Conservation (phyloP, 2,113 vertebrate genomes). For the Prunella fulvescens region DNA sequence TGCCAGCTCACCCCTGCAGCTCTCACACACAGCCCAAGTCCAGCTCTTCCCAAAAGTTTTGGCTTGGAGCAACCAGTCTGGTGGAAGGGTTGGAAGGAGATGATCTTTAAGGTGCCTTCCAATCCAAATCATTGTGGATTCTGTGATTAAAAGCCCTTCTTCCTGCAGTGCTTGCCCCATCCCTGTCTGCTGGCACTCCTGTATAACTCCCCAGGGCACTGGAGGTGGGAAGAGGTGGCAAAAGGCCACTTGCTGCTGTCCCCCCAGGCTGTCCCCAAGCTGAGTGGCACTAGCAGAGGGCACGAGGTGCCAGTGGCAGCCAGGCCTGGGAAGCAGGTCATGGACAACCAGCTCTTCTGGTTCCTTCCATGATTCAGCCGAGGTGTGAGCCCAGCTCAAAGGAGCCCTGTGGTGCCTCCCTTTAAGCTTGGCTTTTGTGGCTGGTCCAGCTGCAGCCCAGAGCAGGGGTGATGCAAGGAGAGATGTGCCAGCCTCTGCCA, state of each 20-base stretch:
- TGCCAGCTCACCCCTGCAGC: neutral
- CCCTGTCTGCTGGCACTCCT: neutral
- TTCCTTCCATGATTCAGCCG: slow-evolving; percentile 41
- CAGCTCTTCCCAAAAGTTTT: neutral
- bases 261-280: neutral
- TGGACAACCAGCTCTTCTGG: slow-evolving; percentile 23
- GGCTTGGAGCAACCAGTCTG: neutral
- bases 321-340: slow-evolving; percentile 52
- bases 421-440: neutral
- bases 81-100: neutral
- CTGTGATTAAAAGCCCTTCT: neutral
- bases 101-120: neutral
- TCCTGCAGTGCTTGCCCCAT: neutral
- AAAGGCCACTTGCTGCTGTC: neutral
- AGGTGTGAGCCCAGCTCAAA: slow-evolving; percentile 19
- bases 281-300: neutral
- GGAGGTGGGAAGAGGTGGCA: neutral
- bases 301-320: neutral
- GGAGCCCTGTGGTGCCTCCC: slow-evolving; percentile 10
- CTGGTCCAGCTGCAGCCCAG: neutral
- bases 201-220: neutral
- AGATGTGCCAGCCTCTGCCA: neutral
- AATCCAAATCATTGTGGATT: neutral
- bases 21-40: neutral
- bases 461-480: neutral